A percentile compares a stretch with the other conserved stretches of the same genome.
These are phyloP conservation scores for Prinia subflava DNA, from an alignment of 2,113 vertebrate species.

Conservation along the genomic window DNA sequence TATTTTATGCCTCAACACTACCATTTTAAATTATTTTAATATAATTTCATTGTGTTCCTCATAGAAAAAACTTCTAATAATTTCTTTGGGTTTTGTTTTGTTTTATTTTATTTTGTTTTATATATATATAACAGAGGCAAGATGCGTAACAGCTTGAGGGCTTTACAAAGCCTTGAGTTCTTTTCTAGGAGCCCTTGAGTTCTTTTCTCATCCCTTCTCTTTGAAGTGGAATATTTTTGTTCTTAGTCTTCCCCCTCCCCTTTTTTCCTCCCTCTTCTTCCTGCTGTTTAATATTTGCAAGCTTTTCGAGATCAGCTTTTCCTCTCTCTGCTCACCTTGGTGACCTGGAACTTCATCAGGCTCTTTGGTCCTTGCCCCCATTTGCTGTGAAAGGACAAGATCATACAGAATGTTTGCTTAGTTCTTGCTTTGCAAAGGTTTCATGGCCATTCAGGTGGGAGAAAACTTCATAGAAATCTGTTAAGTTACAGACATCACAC, in stretches of 20 bases:
- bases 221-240: not conserved
- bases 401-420: not conserved
- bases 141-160: not conserved
- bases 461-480: not conserved
- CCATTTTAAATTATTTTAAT: not conserved
- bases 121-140: not conserved
- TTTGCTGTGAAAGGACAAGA: not conserved
- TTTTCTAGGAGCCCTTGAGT: not conserved
- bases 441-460: not conserved
- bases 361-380: not conserved
- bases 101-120: not conserved
- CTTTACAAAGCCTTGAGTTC: not conserved
- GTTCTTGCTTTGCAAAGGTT: not conserved
- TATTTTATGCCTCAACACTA: not conserved
- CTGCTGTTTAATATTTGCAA: not conserved
- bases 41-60: not conserved
- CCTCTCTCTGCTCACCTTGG: not conserved
- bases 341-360: not conserved
- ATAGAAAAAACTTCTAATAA: not conserved
- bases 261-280: not conserved
- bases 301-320: not conserved
- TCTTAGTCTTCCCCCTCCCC: not conserved
- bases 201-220: not conserved
- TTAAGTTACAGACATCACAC: not conserved
- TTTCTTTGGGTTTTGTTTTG: not conserved